Percentiles rank a stretch among this genome's conserved stretches.
These are phyloP conservation scores for Patagioenas fasciata DNA, from an alignment of 2,113 vertebrate genomes.

Conservation along the genomic window DNA sequence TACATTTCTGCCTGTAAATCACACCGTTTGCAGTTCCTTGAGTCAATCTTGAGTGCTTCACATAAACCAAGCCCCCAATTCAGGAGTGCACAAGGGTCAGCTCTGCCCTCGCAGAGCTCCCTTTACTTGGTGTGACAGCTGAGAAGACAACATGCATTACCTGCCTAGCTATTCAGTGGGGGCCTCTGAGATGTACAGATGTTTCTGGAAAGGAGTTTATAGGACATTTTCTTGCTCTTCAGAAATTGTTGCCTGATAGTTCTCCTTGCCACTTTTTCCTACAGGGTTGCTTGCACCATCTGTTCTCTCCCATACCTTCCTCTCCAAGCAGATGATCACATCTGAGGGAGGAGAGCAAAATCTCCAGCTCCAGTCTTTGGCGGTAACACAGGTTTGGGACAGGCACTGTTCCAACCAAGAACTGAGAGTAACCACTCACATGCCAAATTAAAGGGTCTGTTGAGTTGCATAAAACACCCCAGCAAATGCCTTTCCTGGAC, in stretches of 20 bases:
- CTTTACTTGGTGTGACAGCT: background rate
- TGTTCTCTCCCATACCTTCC: background rate
- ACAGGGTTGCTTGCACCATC: background rate
- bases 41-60: too few relatives aligned
- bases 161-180: background rate
- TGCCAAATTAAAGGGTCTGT: background rate
- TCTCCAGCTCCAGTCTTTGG: background rate
- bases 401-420: background rate
- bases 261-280: background rate
- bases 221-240: background rate
- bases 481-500: background rate
- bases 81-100: background rate
- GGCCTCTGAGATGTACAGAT: background rate
- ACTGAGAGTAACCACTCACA: rapidly evolving
- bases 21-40: background rate
- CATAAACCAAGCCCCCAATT: background rate
- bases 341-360: background rate
- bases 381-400: background rate
- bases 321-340: background rate
- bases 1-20: background rate
- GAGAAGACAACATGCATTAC: background rate
- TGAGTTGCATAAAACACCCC: background rate
- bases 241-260: background rate
- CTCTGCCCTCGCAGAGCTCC: background rate
- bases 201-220: background rate